Evolutionary conservation across 2,113 vertebrate species (phyloP).

Genomic region (Ctenodactylus gundi): DNA sequence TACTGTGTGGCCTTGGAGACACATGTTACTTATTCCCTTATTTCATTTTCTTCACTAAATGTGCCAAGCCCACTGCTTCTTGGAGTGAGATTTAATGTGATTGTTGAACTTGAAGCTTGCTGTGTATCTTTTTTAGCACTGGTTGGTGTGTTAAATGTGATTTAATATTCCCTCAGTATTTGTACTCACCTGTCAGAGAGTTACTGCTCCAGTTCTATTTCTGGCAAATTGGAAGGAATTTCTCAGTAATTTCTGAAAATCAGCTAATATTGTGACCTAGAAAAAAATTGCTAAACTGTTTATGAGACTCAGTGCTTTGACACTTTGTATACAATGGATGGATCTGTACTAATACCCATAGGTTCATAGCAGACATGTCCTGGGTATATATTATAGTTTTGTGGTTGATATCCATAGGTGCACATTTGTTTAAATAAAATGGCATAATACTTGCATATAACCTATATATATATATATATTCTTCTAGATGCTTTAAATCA

Average conservation of each 20-base stretch:
- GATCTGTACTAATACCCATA: constrained; percentile 23
- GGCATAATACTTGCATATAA: not conserved
- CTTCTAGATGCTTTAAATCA: not conserved
- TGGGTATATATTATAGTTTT: not conserved
- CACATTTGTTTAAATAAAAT: not conserved
- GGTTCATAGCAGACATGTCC: not conserved
- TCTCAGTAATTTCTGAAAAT: constrained; percentile 40
- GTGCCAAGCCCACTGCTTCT: not conserved
- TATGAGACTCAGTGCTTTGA: not conserved
- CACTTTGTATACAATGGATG: not conserved
- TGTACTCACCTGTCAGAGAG: not conserved
- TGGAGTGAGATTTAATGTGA: constrained; percentile 17
- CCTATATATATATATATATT: not conserved
- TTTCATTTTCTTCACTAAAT: constrained; percentile 2
- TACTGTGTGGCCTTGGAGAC: not conserved
- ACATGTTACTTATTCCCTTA: not conserved
- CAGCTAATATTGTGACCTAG: not conserved
- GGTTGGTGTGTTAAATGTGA: not conserved
- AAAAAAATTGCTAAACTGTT: not conserved
- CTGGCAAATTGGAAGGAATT: constrained; percentile 22
- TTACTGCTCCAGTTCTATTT: constrained; percentile 36
- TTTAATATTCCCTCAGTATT: constrained; percentile 35
- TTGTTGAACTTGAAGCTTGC: constrained; percentile 28
- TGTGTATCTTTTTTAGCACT: not conserved
- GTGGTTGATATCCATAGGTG: not conserved